These are phyloP conservation scores for Eonycteris spelaea DNA, from an alignment of 2,113 vertebrate species.

Conservation along the genomic window DNA sequence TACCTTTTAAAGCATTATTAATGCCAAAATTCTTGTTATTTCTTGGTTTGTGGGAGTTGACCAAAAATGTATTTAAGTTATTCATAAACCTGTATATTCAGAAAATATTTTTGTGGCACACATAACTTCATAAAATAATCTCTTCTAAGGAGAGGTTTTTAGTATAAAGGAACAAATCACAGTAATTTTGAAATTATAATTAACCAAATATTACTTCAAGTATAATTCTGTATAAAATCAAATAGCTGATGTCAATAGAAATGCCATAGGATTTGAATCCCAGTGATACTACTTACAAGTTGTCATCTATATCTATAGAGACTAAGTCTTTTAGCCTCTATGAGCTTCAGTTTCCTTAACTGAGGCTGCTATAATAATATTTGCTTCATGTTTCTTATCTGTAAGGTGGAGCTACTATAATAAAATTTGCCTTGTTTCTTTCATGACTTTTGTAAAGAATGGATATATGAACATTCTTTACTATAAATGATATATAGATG, in stretches of 20 bases:
- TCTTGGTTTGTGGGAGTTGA: background rate
- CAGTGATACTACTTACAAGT: background rate
- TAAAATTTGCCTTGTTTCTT: background rate
- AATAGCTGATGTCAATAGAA: background rate
- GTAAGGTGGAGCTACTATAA: background rate
- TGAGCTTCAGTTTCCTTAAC: background rate
- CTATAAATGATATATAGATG: background rate
- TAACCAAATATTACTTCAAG: background rate
- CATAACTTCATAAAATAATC: background rate
- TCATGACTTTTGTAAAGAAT: background rate
- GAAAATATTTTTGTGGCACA: background rate
- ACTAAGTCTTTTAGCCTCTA: background rate
- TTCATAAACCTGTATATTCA: background rate
- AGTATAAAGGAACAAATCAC: background rate
- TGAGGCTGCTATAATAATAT: background rate
- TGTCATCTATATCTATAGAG: background rate
- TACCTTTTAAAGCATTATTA: background rate
- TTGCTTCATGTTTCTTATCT: background rate
- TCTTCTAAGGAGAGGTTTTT: background rate
- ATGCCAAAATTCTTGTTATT: constrained; percentile 1
- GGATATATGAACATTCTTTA: background rate
- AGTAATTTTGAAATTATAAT: constrained; percentile 2
- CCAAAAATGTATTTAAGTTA: constrained; percentile 13
- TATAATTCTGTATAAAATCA: background rate
- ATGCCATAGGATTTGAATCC: background rate